A percentile compares a stretch with the other conserved stretches of the same genome.
phyloP scores from a whole-genome alignment of 1,140 invertebrate species.

The Radopholus similis region DNA sequence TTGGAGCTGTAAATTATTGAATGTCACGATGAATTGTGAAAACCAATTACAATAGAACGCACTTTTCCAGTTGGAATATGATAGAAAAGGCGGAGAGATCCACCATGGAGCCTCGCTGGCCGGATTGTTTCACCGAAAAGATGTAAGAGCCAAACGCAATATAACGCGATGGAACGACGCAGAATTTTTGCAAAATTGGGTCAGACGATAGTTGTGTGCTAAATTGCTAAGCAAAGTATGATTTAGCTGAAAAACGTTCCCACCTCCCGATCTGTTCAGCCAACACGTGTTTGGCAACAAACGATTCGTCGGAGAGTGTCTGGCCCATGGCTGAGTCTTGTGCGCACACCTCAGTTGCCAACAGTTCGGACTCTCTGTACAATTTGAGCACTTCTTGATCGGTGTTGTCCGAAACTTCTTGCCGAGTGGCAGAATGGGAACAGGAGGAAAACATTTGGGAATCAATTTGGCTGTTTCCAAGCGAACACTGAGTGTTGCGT shows the following conservation, averaged over 20 bases:
- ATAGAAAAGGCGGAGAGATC: slow-evolving; percentile 24
- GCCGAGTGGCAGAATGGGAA: not conserved
- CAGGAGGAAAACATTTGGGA: slow-evolving; percentile 10
- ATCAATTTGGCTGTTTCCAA: slow-evolving; percentile 8
- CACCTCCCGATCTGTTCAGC: slow-evolving; percentile 34
- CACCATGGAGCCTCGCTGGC: not conserved
- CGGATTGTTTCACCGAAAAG: slow-evolving; percentile 1
- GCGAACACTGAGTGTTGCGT: not conserved
- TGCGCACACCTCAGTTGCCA: slow-evolving; percentile 12
- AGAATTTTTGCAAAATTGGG: slow-evolving; percentile 32
- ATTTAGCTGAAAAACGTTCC: slow-evolving; percentile 13
- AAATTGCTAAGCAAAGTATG: not conserved
- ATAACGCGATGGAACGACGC: slow-evolving; percentile 19
- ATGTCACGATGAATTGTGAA: not conserved
- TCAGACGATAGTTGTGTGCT: slow-evolving; percentile 36
- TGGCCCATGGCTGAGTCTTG: not conserved
- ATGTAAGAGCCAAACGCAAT: slow-evolving; percentile 22
- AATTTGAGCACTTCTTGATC: slow-evolving; percentile 9
- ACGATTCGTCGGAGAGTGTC: slow-evolving; percentile 23
- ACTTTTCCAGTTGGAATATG: slow-evolving; percentile 19
- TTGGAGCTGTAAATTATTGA: slow-evolving; percentile 18
- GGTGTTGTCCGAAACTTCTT: not conserved
- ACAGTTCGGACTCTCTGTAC: slow-evolving; percentile 18
- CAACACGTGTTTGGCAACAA: slow-evolving; percentile 32
- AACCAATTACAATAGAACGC: slow-evolving; percentile 18